A percentile compares a stretch with the other conserved stretches of the same genome.
phyloP scores from a whole-genome alignment of 2,113 vertebrate species.

The Nycticryphes semicollaris region DNA sequence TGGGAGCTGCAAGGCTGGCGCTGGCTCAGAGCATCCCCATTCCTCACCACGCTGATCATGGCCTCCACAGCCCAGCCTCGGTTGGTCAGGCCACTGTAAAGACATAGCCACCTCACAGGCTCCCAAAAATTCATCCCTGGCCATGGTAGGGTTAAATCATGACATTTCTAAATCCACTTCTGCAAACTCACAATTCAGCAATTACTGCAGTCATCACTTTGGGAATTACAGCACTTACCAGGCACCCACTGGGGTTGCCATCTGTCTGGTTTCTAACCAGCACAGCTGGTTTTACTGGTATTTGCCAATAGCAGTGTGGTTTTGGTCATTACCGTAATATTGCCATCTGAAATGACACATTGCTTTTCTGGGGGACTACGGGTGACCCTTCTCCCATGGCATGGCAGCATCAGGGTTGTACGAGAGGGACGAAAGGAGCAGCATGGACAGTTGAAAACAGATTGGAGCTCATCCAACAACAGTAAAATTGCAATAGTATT shows the following conservation, averaged over 20 bases:
- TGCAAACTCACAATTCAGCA: conserved; percentile 43
- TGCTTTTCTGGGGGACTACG: neutral
- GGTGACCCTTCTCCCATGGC: neutral
- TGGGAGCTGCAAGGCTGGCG: neutral
- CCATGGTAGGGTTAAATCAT: neutral
- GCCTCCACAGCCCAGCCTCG: neutral
- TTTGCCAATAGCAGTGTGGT: conserved; percentile 49
- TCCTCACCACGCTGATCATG: rapidly evolving
- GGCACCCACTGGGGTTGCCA: conserved; percentile 28
- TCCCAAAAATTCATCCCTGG: neutral
- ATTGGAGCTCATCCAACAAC: neutral
- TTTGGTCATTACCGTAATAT: neutral
- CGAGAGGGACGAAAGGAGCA: neutral
- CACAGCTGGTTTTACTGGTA: conserved; percentile 51
- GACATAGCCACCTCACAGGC: neutral
- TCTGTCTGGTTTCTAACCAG: conserved; percentile 59
- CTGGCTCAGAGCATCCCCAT: neutral
- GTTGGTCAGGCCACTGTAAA: neutral
- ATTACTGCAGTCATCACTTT: conserved; percentile 40
- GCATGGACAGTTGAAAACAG: neutral
- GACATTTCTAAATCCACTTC: neutral
- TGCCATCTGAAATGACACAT: neutral
- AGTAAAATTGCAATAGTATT: neutral
- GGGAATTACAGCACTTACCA: conserved; percentile 16
- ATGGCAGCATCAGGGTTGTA: neutral